These are phyloP conservation scores for Lepidurus packardi DNA, from an alignment of 1,140 invertebrate species.

Conservation along the genomic window DNA sequence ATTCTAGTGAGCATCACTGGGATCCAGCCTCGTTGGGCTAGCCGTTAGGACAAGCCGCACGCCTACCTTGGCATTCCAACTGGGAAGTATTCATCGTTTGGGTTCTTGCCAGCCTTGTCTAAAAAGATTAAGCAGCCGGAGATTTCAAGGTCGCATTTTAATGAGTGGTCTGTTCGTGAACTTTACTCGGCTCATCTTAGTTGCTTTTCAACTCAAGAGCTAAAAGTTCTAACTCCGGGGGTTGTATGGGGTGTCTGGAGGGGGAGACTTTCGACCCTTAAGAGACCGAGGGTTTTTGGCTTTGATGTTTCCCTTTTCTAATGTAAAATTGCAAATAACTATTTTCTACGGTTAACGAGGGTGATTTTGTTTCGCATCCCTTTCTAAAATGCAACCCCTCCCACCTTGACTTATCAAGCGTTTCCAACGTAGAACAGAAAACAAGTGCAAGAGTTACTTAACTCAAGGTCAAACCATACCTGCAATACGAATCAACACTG, in stretches of 20 bases:
- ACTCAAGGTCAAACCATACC: background rate
- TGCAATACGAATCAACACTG: background rate
- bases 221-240: background rate
- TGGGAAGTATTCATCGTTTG: background rate
- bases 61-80: slow-evolving; percentile 18
- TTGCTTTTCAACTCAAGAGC: background rate
- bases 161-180: slow-evolving; percentile 4
- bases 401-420: background rate
- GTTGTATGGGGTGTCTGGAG: background rate
- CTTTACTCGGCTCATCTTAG: background rate
- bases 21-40: background rate
- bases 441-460: background rate
- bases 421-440: background rate
- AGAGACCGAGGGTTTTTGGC: background rate
- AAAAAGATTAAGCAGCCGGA: background rate
- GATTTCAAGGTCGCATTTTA: slow-evolving; percentile 10
- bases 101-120: background rate
- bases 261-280: background rate
- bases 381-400: background rate
- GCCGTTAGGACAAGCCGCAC: background rate
- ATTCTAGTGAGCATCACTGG: background rate
- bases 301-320: background rate
- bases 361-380: background rate
- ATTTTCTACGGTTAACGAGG: background rate
- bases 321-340: background rate